These are phyloP conservation scores for Beris chalybata DNA, from an alignment of 2,888 invertebrate genomes.

Conservation along the genomic window DNA sequence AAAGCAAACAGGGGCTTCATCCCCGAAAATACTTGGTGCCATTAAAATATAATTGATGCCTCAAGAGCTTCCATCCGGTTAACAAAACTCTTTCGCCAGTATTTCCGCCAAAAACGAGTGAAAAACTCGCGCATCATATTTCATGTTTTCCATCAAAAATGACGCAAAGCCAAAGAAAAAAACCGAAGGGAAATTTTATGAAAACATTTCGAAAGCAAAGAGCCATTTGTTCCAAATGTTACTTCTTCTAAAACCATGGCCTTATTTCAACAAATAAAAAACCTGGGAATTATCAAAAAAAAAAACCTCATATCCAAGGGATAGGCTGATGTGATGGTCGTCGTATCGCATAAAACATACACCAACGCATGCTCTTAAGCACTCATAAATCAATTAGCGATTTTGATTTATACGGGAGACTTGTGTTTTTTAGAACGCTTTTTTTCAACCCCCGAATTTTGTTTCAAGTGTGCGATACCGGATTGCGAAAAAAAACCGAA, in stretches of 20 bases:
- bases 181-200: constrained; percentile 19
- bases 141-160: constrained; percentile 20
- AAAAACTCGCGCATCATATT: neutral
- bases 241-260: neutral
- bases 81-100: neutral
- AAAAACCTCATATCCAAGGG: neutral
- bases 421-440: constrained; percentile 8
- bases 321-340: no score
- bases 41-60: constrained; percentile 5
- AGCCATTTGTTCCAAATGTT: constrained; percentile 21
- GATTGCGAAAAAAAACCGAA: neutral
- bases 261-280: constrained; percentile 12
- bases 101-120: neutral
- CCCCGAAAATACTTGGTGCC: no score
- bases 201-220: constrained; percentile 10
- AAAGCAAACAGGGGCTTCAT: no score
- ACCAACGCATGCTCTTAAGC: constrained; percentile 1
- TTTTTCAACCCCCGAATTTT: neutral
- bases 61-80: neutral
- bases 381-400: constrained; percentile 29
- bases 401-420: constrained; percentile 22
- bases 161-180: neutral
- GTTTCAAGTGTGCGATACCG: neutral
- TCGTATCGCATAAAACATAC: no score
- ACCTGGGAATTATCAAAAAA: constrained; percentile 7